Base-by-base conservation (phyloP, 2,797 vertebrate species). In the Orientallactaga sibirica region DNA sequence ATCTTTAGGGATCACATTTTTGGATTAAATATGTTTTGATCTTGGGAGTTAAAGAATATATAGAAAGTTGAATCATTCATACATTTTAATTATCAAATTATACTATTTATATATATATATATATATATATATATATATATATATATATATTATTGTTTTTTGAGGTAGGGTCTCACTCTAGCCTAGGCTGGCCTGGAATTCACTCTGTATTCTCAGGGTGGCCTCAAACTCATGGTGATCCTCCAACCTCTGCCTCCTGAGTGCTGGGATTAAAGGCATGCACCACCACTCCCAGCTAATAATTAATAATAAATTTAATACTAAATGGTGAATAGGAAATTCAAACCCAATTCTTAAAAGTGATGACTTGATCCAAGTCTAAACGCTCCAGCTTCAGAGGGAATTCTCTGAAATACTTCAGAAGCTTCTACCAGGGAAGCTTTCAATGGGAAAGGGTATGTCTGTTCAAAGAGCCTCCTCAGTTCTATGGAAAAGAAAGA, bases 361-460 rank as follows among this genome's bases (percentile, higher is more conserved):
- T 41, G 11, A 81, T 37, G 66, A 10, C 3, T 89, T 64, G 4
- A 87, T 80, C 0, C 29, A 77, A 25, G 61, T 62, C 1, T 85
- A 70, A 82, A 5, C 41, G 62, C 64, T 77, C 20, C 87, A n/a
- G 29, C 41, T 83, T 74, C 12, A 41, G 3, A 37, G 4, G 24
- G 15, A 82, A 83, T 93, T 84, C 20, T 78, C 37, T 16, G 43
- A 61, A 37, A 5, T 11, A 41, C 41, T 52, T 77, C 9, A 62
- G 0, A 12, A 12, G 2, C 66, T 94, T 7, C 7, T 3, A n/a
- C 10, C 37, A 25, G 4, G 7, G 25, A n/a, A 14, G 15, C 55
- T 12, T 7, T 84, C 2, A 5, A 1, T 78, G 43, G 7, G 6
- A 18, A 7, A 62, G 2, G 18, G 16, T 1, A 11, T 14, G 2